phyloP scores from a whole-genome alignment of 2,888 invertebrate genomes.

The Coelopa pilipes region DNA sequence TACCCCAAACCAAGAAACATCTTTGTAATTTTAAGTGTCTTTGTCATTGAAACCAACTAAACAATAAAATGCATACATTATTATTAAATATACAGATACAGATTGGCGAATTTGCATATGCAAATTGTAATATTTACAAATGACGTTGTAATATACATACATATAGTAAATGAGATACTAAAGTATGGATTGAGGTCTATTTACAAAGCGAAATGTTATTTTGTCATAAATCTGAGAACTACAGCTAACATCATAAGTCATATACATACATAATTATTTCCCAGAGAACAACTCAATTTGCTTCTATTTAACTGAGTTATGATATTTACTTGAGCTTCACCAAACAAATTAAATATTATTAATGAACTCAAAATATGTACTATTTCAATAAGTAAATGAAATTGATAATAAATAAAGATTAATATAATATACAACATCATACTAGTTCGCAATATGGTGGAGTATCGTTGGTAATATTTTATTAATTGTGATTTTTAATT shows the following conservation, averaged over 20 bases:
- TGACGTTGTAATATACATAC: conserved; percentile 5
- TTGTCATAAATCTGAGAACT: not conserved
- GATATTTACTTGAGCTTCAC: conserved; percentile 26
- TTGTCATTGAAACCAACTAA: conserved; percentile 23
- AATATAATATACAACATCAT: too few relatives aligned
- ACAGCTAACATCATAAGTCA: too few relatives aligned
- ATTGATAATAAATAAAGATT: too few relatives aligned
- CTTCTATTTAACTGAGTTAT: not conserved
- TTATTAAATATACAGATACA: conserved; percentile 30
- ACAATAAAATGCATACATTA: conserved; percentile 24
- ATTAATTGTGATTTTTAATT: too few relatives aligned
- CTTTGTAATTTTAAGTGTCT: conserved; percentile 30
- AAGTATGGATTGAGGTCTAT: conserved; percentile 9
- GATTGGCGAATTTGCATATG: conserved; percentile 38
- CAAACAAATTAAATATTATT: conserved; percentile 26
- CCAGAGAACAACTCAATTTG: too few relatives aligned
- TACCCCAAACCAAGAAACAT: conserved; percentile 31
- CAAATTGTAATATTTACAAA: conserved; percentile 29
- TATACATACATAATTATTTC: too few relatives aligned
- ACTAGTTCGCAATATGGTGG: too few relatives aligned
- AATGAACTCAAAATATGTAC: not conserved
- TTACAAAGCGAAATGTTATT: conserved; percentile 18
- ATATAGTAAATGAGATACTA: conserved; percentile 15
- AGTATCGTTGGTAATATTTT: too few relatives aligned
- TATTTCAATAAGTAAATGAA: not conserved